These are phyloP conservation scores for Solenopsis invicta DNA, from an alignment of 1,140 invertebrate species.

Conservation along the genomic window DNA sequence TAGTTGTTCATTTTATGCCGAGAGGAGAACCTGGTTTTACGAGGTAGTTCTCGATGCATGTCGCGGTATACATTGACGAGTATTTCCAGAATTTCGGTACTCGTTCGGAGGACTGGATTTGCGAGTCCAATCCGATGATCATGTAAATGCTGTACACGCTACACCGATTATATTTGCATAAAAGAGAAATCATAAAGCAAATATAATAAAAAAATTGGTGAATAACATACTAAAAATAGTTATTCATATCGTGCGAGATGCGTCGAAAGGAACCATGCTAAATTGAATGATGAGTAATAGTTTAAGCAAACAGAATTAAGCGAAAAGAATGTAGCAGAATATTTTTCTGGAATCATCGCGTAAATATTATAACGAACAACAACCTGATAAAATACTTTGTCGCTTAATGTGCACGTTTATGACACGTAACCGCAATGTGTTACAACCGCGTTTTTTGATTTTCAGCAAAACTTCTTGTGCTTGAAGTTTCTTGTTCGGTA, in stretches of 20 bases:
- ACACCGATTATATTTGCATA: neutral
- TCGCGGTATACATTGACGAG: neutral
- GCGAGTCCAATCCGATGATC: neutral
- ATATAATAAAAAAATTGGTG: neutral
- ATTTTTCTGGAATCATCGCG: slow-evolving; percentile 36
- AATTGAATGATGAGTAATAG: neutral
- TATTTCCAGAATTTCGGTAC: slow-evolving; percentile 40
- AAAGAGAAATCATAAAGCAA: neutral
- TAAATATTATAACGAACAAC: slow-evolving; percentile 21
- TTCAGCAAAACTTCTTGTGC: slow-evolving; percentile 53
- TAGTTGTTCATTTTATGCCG: slow-evolving; percentile 51
- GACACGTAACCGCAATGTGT: neutral
- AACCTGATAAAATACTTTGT: slow-evolving; percentile 62
- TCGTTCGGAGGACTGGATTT: neutral
- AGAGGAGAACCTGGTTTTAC: slow-evolving; percentile 18
- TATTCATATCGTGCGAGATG: neutral
- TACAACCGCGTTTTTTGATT: slow-evolving; percentile 55
- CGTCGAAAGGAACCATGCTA: neutral
- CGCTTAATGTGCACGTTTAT: slow-evolving; percentile 43
- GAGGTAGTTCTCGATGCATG: slow-evolving; percentile 7
- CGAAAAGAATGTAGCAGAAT: neutral
- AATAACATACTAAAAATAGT: neutral
- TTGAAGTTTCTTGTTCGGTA: slow-evolving; percentile 60
- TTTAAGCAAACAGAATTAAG: neutral
- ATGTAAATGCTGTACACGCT: neutral